Percentiles rank a stretch among this genome's conserved stretches.
phyloP scores from a whole-genome alignment of 2,888 invertebrate genomes.

The Mellilla xanthometata region DNA sequence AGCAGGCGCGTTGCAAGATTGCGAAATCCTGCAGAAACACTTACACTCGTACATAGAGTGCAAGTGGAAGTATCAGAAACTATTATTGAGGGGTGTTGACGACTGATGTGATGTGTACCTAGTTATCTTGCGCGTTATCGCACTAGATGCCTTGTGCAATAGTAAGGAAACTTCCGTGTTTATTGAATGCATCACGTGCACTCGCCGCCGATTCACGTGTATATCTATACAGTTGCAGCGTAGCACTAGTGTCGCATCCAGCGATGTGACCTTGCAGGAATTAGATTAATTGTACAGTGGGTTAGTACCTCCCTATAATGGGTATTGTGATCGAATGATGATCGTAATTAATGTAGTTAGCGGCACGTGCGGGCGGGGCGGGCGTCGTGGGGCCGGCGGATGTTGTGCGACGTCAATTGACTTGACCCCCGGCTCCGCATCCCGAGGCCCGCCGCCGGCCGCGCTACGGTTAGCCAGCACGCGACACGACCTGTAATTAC shows the following conservation, averaged over 20 bases:
- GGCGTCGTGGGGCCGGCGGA: constrained; percentile 65
- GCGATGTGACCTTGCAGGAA: background rate
- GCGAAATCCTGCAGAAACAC: constrained; percentile 17
- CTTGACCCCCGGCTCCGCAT: constrained; percentile 74
- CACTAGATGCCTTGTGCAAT: constrained; percentile 32
- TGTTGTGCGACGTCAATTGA: constrained; percentile 75
- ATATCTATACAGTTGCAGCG: constrained; percentile 5
- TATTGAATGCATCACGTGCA: constrained; percentile 36
- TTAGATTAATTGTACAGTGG: background rate
- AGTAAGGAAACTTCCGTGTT: constrained; percentile 43
- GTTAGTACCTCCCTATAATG: background rate
- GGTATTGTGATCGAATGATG: constrained; percentile 1
- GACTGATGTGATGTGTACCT: constrained; percentile 24
- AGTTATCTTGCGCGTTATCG: constrained; percentile 18
- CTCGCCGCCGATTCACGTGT: constrained; percentile 32
- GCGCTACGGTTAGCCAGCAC: constrained; percentile 46
- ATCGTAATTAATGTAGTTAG: constrained; percentile 42
- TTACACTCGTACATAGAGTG: constrained; percentile 19
- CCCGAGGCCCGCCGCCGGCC: constrained; percentile 52
- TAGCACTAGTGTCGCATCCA: background rate
- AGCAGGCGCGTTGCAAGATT: background rate
- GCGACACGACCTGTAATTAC: constrained; percentile 40
- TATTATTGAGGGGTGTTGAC: constrained; percentile 26
- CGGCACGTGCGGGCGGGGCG: constrained; percentile 54
- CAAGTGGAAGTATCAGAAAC: constrained; percentile 24